Percentiles rank a stretch among this genome's conserved stretches.
These are phyloP conservation scores for Takifugu flavidus DNA, from an alignment of 2,113 vertebrate genomes.

Conservation along the genomic window DNA sequence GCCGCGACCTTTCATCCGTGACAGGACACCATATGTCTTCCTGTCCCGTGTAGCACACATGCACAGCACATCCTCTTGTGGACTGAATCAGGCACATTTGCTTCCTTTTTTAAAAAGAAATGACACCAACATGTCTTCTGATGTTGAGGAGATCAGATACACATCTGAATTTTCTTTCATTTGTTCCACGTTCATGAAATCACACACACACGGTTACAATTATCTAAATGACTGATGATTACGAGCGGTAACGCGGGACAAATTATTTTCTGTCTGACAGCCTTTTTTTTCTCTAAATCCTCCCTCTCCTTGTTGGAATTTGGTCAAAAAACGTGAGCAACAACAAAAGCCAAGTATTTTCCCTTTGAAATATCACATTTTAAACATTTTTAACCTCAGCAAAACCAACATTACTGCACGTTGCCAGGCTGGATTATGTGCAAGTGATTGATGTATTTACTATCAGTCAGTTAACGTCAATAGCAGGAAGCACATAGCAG, in stretches of 20 bases:
- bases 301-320: not conserved
- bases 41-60: constrained; percentile 11
- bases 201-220: constrained; percentile 18
- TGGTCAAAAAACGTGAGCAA: not conserved
- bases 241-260: constrained; percentile 8
- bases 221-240: constrained; percentile 8
- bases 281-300: constrained; percentile 31
- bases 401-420: no score
- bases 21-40: constrained; percentile 47
- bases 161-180: no score
- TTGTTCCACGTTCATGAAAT: not conserved
- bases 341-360: no score
- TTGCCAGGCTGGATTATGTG: no score
- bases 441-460: not conserved
- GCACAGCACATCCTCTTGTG: constrained; percentile 13
- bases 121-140: no score
- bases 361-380: no score
- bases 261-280: constrained; percentile 18
- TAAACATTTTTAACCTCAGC: no score
- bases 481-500: constrained; percentile 18
- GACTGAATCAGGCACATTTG: no score
- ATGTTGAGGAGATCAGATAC: no score
- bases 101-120: not conserved
- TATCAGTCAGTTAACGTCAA: constrained; percentile 18
- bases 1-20: constrained; percentile 26